These are phyloP conservation scores for Aspidapion aeneum DNA, from an alignment of 2,888 invertebrate species.

Conservation along the genomic window DNA sequence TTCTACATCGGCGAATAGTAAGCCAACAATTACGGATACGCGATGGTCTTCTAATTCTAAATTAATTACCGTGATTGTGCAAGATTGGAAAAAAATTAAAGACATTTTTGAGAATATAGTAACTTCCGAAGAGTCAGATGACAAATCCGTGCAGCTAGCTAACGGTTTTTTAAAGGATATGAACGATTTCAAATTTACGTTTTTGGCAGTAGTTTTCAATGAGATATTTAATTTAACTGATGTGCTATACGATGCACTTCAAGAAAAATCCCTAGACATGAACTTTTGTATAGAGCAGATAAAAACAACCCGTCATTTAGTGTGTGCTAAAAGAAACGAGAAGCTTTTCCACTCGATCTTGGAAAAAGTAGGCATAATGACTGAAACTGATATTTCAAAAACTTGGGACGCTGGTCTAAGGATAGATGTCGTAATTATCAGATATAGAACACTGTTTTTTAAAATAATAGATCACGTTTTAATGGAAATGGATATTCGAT, in stretches of 20 bases:
- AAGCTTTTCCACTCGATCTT: constrained; percentile 12
- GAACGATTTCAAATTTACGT: constrained; percentile 27
- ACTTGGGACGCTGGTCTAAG: background rate
- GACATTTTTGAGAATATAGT: constrained; percentile 24
- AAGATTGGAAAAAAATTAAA: constrained; percentile 28
- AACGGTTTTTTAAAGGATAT: constrained; percentile 25
- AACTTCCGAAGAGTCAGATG: constrained; percentile 19
- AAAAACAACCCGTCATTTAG: constrained; percentile 8
- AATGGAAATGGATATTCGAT: constrained; percentile 9
- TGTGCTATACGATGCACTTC: constrained; percentile 21
- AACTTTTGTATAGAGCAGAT: constrained; percentile 25
- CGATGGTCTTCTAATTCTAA: constrained; percentile 25
- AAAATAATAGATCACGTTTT: constrained; percentile 8
- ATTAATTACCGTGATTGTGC: constrained; percentile 16
- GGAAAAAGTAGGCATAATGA: constrained; percentile 9
- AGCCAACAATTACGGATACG: constrained; percentile 6
- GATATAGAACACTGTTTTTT: constrained; percentile 1
- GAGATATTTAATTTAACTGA: constrained; percentile 26
- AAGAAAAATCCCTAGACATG: constrained; percentile 26
- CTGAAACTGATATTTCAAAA: constrained; percentile 1
- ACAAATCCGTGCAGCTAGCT: constrained; percentile 21
- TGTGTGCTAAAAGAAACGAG: constrained; percentile 14
- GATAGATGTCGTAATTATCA: background rate
- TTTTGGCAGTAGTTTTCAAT: constrained; percentile 25
- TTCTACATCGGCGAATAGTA: constrained; percentile 1